phyloP scores from a whole-genome alignment of 1,140 invertebrate species.

The Zaprionus kolodkinae region DNA sequence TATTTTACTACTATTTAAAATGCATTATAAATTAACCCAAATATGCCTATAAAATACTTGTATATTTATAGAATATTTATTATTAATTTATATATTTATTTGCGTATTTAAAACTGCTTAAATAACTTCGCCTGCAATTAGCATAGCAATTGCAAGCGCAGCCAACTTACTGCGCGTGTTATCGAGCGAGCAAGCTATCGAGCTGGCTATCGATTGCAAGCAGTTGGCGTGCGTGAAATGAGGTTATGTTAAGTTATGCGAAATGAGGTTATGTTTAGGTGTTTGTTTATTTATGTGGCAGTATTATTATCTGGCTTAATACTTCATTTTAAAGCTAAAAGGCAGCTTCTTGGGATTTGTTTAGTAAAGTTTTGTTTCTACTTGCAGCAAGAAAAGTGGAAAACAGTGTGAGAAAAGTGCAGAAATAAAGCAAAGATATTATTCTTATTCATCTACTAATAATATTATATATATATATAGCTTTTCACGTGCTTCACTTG shows the following conservation, averaged over 20 bases:
- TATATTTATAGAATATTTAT: not conserved
- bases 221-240: not conserved
- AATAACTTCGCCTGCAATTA: not conserved
- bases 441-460: too few relatives aligned
- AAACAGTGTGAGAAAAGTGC: not conserved
- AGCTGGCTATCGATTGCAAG: not conserved
- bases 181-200: not conserved
- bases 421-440: not conserved
- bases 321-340: too few relatives aligned
- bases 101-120: not conserved
- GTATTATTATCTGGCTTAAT: not conserved
- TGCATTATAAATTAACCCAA: not conserved
- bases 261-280: too few relatives aligned
- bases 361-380: too few relatives aligned
- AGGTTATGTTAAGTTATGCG: too few relatives aligned
- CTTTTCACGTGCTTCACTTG: not conserved
- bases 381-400: not conserved
- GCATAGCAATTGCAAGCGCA: not conserved
- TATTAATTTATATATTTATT: not conserved
- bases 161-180: not conserved
- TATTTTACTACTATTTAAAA: not conserved
- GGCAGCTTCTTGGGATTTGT: too few relatives aligned
- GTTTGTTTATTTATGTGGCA: not conserved
- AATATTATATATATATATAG: conserved; percentile 51
- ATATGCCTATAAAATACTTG: not conserved